Conservation (phyloP, 2,113 vertebrate genomes). For the Sturnira hondurensis region DNA sequence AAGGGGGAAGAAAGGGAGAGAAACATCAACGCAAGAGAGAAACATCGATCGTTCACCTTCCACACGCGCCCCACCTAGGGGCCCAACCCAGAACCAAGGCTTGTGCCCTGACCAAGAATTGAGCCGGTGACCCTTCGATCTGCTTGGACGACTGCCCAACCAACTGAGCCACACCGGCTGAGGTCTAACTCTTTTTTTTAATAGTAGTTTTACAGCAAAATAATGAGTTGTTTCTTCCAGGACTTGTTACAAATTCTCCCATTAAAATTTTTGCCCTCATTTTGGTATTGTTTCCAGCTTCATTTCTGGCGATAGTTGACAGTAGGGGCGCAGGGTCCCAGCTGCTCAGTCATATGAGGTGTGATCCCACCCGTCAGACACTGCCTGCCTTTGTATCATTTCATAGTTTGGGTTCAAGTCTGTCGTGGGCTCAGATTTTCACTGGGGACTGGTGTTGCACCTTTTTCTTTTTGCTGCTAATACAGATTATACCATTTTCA, state of each 20-base stretch:
- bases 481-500: slow-evolving; percentile 50
- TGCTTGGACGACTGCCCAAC: no score
- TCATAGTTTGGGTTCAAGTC: slow-evolving; percentile 46
- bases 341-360: fast-evolving
- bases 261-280: slow-evolving; percentile 60
- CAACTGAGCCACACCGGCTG: no score
- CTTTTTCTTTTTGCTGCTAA: slow-evolving; percentile 8
- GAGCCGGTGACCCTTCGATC: no score
- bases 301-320: neutral
- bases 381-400: neutral
- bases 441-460: neutral
- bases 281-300: slow-evolving; percentile 26
- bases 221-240: slow-evolving; percentile 42
- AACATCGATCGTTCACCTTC: neutral
- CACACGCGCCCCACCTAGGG: no score
- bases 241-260: slow-evolving; percentile 57
- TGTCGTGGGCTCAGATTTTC: slow-evolving; percentile 22
- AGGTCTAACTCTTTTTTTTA: slow-evolving; percentile 33
- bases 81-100: no score
- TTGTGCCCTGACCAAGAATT: no score
- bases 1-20: no score
- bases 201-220: slow-evolving; percentile 51
- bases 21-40: no score
- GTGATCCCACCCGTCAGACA: neutral
- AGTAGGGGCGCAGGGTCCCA: fast-evolving